A percentile compares a stretch with the other conserved stretches of the same genome.
phyloP scores from a whole-genome alignment of 2,113 vertebrate species.

The Mirounga angustirostris region DNA sequence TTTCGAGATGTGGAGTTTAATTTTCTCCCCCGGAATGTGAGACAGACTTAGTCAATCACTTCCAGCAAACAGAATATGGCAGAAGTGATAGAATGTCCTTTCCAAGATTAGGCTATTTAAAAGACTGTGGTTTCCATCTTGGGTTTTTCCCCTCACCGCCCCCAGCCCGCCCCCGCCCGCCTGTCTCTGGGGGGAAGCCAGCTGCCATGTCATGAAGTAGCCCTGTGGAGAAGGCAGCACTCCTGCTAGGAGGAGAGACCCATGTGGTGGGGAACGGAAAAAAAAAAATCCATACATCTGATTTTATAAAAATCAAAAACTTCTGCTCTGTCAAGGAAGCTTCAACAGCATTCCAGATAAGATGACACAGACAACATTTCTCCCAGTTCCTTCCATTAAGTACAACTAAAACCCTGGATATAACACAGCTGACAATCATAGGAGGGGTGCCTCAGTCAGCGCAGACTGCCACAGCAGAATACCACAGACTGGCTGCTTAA shows the following conservation, averaged over 20 bases:
- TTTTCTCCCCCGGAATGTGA: not conserved
- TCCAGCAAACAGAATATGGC: not conserved
- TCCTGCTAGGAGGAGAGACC: not conserved
- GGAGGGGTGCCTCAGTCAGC: not conserved
- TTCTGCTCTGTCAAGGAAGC: not conserved
- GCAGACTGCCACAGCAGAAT: not conserved
- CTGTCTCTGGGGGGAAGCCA: not conserved
- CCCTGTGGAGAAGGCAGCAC: not conserved
- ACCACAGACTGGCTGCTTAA: not conserved
- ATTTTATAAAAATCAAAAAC: slow-evolving; percentile 20
- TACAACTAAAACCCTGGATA: not conserved
- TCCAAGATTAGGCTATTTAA: not conserved
- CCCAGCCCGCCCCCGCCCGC: too few relatives aligned
- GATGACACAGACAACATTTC: not conserved
- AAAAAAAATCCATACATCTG: not conserved
- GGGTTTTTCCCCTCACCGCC: not conserved
- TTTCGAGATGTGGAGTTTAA: not conserved
- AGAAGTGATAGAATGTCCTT: not conserved
- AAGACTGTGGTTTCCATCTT: not conserved
- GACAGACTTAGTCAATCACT: not conserved
- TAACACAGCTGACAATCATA: not conserved
- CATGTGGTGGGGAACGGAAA: not conserved
- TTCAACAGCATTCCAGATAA: not conserved
- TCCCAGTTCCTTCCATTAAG: not conserved
- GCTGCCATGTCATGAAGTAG: not conserved